Evolutionary conservation across 2,888 invertebrate species (phyloP), one percentile per base, ranked within the genome.

Genomic region (Plutella xylostella): DNA sequence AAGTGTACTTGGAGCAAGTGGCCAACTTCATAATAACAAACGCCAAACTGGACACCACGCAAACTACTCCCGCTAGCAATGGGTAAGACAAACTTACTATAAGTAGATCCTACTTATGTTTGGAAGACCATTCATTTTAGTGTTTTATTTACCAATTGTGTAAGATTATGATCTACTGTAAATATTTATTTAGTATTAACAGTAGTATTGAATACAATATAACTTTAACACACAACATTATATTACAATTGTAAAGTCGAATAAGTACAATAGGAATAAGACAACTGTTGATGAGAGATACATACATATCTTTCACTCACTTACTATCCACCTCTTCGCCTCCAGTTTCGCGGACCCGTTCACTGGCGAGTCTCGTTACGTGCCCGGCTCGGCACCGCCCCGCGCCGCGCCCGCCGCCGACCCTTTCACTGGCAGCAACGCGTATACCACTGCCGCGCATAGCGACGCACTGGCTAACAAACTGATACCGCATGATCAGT

Each of bases 21-120:
- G 96, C 96, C 5, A 93, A 96, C 72, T 97, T 97, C 68, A 96
- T 98, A 48, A 83, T 94, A 2, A 92, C 89, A 51, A 97, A 97
- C 69, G 90, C 93, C 0, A 85, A 83, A 50, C 54, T 85, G 50
- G 82, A 85, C 21, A 63, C 68, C 2, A 39, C 70, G 22, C 68
- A n/a, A n/a, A n/a, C n/a, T n/a, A n/a, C n/a, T n/a, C n/a, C 42
- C 11, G 14, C 72, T 0, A 61, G 67, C 72, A 87, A 77, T 74
- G 87, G 79, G 80, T 80, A 48, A 70, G 72, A 59, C 11, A 20
- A 38, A 18, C 12, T 20, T 34, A 6, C 6, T 33, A 3, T 33
- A 3, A 11, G 9, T 5, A 25, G 9, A 25, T 15, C 15, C n/a
- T 31, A n/a, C 31, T 31, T 31, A 4, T n/a, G 14, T n/a, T n/a